Evolutionary conservation across 2,888 invertebrate genomes (phyloP), one percentile per base, ranked within the genome.

Genomic region (Athetis lepigone): DNA sequence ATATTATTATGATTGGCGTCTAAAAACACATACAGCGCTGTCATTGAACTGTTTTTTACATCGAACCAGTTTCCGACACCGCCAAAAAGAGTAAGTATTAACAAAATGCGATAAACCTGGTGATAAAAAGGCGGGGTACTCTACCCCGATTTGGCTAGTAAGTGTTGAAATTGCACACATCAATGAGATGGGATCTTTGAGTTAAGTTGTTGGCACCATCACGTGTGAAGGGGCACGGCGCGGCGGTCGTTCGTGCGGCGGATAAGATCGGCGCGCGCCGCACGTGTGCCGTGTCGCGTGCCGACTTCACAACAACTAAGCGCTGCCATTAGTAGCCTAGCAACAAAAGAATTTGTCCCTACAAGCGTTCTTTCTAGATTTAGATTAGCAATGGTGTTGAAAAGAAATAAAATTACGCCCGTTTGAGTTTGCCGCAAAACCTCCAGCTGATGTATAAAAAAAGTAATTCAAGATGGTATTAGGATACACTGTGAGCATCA

Each of bases 221-320:
- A 93, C 90, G 94, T 94, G 94, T 94, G 93, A 94, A 92, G 91
- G 90, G 90, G 92, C 92, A 92, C 89, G 90, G 87, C 91, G 89
- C 89, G 90, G 87, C 91, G 89, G 92, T 92, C 88, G 87, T 86
- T 93, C 91, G 94, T 94, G 94, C 88, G 75, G 63, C 75, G 87
- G 94, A 94, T 94, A 86, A 84, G 77, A 95, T 94, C 94, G 79
- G 65, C 81, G 82, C 79, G 87, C 85, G 83, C 85, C 92, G 92
- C 94, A 93, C 94, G 94, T 93, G 94, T 93, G 94, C 86, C 55
- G 74, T 75, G 83, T 86, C 88, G 87, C 89, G 89, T 89, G 88
- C 87, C 86, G 83, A 77, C 82, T 78, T 65, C 60, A 75, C 52
- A 61, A 75, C 79, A 62, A 77, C 78, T 81, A 81, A 85, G 75